phyloP scores from a whole-genome alignment of 2,888 invertebrate species.

The Microchrysa polita region DNA sequence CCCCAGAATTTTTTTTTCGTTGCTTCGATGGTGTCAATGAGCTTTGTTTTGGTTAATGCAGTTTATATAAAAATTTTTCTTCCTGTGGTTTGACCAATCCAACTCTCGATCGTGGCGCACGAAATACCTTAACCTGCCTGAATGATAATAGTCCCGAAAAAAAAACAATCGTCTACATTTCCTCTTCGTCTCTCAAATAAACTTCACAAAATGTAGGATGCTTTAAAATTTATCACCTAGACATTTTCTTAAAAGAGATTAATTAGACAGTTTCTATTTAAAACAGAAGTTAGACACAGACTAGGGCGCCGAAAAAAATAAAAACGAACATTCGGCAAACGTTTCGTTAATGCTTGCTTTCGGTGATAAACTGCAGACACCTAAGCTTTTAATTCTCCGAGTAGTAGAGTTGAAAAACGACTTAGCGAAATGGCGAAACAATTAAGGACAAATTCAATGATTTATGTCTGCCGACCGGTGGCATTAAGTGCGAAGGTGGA shows the following conservation, averaged over 20 bases:
- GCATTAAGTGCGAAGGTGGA: background rate
- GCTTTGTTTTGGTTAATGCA: too few species aligned
- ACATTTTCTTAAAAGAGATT: slow-evolving; percentile 26
- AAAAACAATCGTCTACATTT: too few species aligned
- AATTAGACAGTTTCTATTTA: slow-evolving; percentile 14
- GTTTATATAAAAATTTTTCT: too few species aligned
- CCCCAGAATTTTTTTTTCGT: too few species aligned
- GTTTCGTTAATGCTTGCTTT: slow-evolving; percentile 4
- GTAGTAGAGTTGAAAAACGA: slow-evolving; percentile 34
- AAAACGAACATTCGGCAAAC: background rate
- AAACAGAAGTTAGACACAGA: background rate
- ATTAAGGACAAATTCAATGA: slow-evolving; percentile 32
- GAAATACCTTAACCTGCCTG: too few species aligned
- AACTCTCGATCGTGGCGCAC: too few species aligned
- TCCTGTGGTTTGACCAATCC: too few species aligned
- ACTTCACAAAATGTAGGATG: background rate
- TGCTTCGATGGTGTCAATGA: too few species aligned
- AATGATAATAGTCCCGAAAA: too few species aligned
- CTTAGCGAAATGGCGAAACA: slow-evolving; percentile 31
- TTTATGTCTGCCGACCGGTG: slow-evolving; percentile 18
- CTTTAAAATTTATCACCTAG: slow-evolving; percentile 21
- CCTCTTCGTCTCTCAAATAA: too few species aligned
- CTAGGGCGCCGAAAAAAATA: background rate
- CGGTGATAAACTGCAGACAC: slow-evolving; percentile 16
- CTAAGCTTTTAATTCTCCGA: slow-evolving; percentile 22